Percentiles rank a stretch among this genome's conserved stretches.
These are phyloP conservation scores for Lasioglossum villosulum DNA, from an alignment of 2,888 invertebrate genomes.

Conservation along the genomic window DNA sequence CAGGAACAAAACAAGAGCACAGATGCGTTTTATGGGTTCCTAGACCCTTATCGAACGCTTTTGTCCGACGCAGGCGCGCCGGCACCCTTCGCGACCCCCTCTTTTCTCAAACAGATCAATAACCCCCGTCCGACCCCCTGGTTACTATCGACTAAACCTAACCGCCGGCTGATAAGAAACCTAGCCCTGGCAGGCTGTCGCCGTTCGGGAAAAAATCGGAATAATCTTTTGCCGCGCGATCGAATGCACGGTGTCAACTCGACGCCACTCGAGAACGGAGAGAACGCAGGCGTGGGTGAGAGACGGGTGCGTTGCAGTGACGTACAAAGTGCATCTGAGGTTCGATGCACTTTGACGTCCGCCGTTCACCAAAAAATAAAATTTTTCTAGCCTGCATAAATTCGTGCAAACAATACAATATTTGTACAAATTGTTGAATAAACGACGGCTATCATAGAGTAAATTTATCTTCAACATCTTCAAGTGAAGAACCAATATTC, in stretches of 20 bases:
- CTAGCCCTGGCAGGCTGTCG: constrained; percentile 12
- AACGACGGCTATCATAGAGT: not conserved
- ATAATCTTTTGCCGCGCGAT: constrained; percentile 16
- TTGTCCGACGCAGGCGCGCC: constrained; percentile 72
- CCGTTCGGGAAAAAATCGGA: constrained; percentile 20
- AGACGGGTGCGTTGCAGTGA: constrained; percentile 51
- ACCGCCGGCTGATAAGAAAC: constrained; percentile 27
- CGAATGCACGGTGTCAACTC: constrained; percentile 43
- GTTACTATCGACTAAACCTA: constrained; percentile 51
- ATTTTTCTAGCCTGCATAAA: not conserved
- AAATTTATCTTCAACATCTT: not conserved
- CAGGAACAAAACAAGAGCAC: constrained; percentile 38
- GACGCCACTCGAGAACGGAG: constrained; percentile 46
- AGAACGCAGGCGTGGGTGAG: constrained; percentile 56
- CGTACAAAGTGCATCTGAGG: constrained; percentile 43
- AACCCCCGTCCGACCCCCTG: constrained; percentile 57
- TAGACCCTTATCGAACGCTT: constrained; percentile 64
- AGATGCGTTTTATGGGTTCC: constrained; percentile 47
- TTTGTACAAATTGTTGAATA: not conserved
- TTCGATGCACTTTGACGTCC: not conserved
- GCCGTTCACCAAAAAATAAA: not conserved
- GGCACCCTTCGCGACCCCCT: constrained; percentile 56
- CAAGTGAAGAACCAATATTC: not conserved
- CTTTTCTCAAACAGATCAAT: constrained; percentile 71
- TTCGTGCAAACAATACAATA: too few species aligned